Evolutionary conservation across 2,888 invertebrate species (phyloP).

Genomic region (Nipponacmea schrenckii): DNA sequence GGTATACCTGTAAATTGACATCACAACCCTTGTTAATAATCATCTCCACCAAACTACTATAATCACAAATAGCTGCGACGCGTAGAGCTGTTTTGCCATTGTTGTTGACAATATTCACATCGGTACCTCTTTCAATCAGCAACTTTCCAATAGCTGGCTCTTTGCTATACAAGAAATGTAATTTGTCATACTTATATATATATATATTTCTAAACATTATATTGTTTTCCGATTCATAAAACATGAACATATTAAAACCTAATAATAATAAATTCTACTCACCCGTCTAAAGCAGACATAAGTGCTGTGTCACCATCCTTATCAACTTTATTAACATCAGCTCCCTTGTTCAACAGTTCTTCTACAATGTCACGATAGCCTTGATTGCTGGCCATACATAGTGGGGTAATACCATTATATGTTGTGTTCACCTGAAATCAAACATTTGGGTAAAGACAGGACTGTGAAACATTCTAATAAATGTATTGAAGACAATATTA

Average conservation of each 20-base stretch:
- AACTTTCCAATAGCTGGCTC: slow-evolving; percentile 71
- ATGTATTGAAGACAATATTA: too few species aligned
- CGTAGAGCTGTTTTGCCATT: slow-evolving; percentile 6
- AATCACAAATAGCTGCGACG: background rate
- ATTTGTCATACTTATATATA: too few species aligned
- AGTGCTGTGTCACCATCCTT: slow-evolving; percentile 41
- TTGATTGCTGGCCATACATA: slow-evolving; percentile 42
- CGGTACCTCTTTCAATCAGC: background rate
- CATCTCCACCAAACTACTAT: slow-evolving; percentile 31
- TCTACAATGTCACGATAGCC: slow-evolving; percentile 39
- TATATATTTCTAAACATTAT: too few species aligned
- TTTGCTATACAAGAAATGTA: slow-evolving; percentile 62
- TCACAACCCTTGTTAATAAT: slow-evolving; percentile 38
- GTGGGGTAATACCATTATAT: slow-evolving; percentile 39
- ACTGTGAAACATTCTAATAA: too few species aligned
- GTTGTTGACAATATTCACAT: slow-evolving; percentile 2
- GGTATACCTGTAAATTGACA: slow-evolving; percentile 50
- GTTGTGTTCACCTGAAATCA: slow-evolving; percentile 35
- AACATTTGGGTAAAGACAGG: too few species aligned
- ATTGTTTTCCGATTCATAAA: too few species aligned
- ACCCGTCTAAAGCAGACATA: slow-evolving; percentile 43
- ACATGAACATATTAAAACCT: too few species aligned
- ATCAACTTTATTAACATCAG: slow-evolving; percentile 31
- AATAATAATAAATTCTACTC: too few species aligned
- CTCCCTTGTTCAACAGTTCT: slow-evolving; percentile 35